These are phyloP conservation scores for Poeciliopsis occidentalis DNA, from an alignment of 2,113 vertebrate species.

Conservation along the genomic window DNA sequence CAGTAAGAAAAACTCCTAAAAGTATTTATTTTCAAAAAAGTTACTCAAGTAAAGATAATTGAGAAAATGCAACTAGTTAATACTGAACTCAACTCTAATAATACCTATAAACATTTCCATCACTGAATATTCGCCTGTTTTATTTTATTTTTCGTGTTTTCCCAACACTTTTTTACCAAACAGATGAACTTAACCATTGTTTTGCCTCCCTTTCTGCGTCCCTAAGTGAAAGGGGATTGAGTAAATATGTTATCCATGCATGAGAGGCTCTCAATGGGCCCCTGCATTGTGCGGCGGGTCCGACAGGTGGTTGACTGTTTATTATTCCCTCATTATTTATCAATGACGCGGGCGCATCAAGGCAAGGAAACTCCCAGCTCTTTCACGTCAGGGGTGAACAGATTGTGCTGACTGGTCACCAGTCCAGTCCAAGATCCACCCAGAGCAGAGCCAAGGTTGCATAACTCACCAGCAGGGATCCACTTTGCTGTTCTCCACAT, in stretches of 20 bases:
- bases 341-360: slow-evolving; percentile 64
- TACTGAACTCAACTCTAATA: not conserved
- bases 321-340: slow-evolving; percentile 83
- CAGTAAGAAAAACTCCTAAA: too few species aligned
- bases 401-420: slow-evolving; percentile 75
- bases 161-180: slow-evolving; percentile 84
- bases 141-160: not conserved
- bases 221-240: slow-evolving; percentile 95
- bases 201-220: slow-evolving; percentile 90
- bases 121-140: not conserved
- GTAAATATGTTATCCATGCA: slow-evolving; percentile 99
- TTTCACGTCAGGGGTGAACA: slow-evolving; percentile 67
- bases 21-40: too few species aligned
- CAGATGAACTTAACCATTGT: slow-evolving; percentile 97
- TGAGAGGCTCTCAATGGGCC: slow-evolving; percentile 89
- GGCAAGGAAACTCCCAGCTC: slow-evolving; percentile 55
- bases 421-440: slow-evolving; percentile 55
- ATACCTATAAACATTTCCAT: not conserved
- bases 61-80: too few species aligned
- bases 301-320: slow-evolving; percentile 99
- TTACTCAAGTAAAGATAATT: too few species aligned
- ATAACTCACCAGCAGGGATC: not conserved
- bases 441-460: not conserved
- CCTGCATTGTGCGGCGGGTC: slow-evolving; percentile 86
- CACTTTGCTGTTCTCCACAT: not conserved